A percentile compares a stretch with the other conserved stretches of the same genome.
Evolutionary conservation across 2,797 vertebrate species (phyloP).

Genomic region (Otolemur crassicaudatus): DNA sequence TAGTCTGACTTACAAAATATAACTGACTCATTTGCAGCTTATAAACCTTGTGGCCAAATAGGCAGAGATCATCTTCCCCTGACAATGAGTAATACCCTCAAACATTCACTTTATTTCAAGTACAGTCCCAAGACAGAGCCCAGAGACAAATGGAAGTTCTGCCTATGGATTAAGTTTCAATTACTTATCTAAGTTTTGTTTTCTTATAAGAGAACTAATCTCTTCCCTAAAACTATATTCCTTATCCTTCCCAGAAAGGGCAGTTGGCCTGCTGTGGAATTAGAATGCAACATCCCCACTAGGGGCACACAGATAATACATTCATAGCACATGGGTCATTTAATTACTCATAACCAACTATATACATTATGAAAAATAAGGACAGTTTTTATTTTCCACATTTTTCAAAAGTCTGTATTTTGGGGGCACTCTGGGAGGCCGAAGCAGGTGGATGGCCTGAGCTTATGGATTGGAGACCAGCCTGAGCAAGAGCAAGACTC

Average conservation of each 20-base stretch:
- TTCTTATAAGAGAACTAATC: slow-evolving; percentile 24
- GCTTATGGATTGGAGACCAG: no score
- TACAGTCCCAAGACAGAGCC: not conserved
- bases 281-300: not conserved
- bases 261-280: not conserved
- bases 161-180: not conserved
- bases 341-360: not conserved
- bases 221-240: not conserved
- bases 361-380: not conserved
- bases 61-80: not conserved
- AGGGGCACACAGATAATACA: not conserved
- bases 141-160: not conserved
- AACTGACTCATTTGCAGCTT: not conserved
- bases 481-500: no score
- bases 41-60: not conserved
- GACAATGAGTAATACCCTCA: not conserved
- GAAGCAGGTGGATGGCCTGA: no score
- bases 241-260: not conserved
- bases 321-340: not conserved
- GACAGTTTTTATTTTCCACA: not conserved
- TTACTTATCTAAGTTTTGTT: slow-evolving; percentile 61
- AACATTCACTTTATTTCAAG: not conserved
- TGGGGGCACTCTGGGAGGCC: no score
- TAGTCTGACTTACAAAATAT: not conserved
- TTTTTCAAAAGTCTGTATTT: not conserved